A percentile compares a stretch with the other conserved stretches of the same genome.
These are phyloP conservation scores for Flabesymbios commensalis DNA, from an alignment of 2,888 invertebrate genomes.

Conservation along the genomic window DNA sequence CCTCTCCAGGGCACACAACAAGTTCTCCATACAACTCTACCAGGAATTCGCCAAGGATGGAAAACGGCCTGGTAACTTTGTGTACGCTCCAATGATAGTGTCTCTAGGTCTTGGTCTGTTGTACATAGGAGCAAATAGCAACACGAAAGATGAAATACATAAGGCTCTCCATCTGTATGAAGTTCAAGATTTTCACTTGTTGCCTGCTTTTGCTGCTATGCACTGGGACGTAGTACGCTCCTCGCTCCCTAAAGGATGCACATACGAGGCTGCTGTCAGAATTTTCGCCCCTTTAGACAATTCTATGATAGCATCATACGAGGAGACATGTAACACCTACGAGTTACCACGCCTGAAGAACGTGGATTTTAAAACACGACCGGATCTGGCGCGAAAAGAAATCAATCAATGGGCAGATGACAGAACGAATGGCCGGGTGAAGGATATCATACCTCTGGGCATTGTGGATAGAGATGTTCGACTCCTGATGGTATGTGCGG, in stretches of 20 bases:
- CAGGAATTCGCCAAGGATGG: constrained; percentile 37
- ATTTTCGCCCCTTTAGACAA: constrained; percentile 31
- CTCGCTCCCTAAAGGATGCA: constrained; percentile 31
- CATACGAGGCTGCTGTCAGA: constrained; percentile 30
- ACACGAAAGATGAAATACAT: constrained; percentile 32
- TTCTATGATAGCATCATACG: constrained; percentile 26
- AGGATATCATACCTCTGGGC: constrained; percentile 35
- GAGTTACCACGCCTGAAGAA: constrained; percentile 32
- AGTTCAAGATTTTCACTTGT: constrained; percentile 30
- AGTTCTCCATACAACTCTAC: constrained; percentile 35
- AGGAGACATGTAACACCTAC: constrained; percentile 28
- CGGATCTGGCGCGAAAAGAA: constrained; percentile 36
- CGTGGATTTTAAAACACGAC: constrained; percentile 29
- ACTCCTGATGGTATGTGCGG: constrained; percentile 30
- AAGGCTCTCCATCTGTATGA: constrained; percentile 32
- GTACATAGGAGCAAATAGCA: constrained; percentile 30
- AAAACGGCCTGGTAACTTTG: constrained; percentile 35
- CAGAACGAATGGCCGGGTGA: constrained; percentile 31
- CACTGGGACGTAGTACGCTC: constrained; percentile 37
- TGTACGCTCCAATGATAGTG: constrained; percentile 31
- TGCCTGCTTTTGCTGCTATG: constrained; percentile 38
- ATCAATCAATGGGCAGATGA: constrained; percentile 39
- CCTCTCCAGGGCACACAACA: constrained; percentile 37
- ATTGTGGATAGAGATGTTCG: constrained; percentile 33
- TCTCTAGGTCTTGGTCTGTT: constrained; percentile 36